These are phyloP conservation scores for Hycleus cichorii DNA, from an alignment of 1,140 invertebrate genomes.

Conservation along the genomic window DNA sequence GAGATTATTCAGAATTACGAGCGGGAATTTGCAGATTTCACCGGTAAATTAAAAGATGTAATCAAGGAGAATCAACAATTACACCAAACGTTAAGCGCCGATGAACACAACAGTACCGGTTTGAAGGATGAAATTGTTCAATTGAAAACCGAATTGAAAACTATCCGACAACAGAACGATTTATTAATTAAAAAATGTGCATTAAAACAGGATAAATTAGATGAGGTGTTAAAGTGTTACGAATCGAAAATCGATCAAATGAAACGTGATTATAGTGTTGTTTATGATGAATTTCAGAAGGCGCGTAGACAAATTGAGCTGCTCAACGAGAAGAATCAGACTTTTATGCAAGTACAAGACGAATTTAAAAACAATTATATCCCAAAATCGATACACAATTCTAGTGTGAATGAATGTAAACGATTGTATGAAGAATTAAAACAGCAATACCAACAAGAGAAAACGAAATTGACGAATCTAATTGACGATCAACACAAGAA, in stretches of 20 bases:
- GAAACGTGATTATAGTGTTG: constrained; percentile 50
- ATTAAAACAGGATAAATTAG: constrained; percentile 50
- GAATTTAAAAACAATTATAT: constrained; percentile 49
- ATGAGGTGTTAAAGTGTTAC: constrained; percentile 52
- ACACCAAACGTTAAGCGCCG: constrained; percentile 41
- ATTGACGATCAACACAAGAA: constrained; percentile 36
- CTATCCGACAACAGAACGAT: constrained; percentile 53
- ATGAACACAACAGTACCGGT: constrained; percentile 49
- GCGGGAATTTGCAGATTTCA: constrained; percentile 52
- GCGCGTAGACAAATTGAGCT: constrained; percentile 49
- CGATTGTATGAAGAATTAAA: constrained; percentile 56
- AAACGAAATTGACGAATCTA: constrained; percentile 43
- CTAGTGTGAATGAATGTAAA: constrained; percentile 55
- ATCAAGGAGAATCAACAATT: constrained; percentile 56
- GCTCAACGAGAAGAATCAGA: constrained; percentile 48
- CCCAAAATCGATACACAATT: constrained; percentile 46
- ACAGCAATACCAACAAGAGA: constrained; percentile 51
- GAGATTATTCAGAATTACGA: constrained; percentile 55
- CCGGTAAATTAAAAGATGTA: constrained; percentile 52
- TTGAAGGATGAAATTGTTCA: constrained; percentile 41
- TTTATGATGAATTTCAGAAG: constrained; percentile 49
- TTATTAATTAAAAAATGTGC: constrained; percentile 47
- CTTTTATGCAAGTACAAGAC: constrained; percentile 45
- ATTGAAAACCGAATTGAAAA: constrained; percentile 46
- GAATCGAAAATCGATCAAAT: constrained; percentile 53